Evolutionary conservation across 1,140 invertebrate species (phyloP), one percentile per base, ranked within the genome.

Genomic region (Polypedilum vanderplanki): DNA sequence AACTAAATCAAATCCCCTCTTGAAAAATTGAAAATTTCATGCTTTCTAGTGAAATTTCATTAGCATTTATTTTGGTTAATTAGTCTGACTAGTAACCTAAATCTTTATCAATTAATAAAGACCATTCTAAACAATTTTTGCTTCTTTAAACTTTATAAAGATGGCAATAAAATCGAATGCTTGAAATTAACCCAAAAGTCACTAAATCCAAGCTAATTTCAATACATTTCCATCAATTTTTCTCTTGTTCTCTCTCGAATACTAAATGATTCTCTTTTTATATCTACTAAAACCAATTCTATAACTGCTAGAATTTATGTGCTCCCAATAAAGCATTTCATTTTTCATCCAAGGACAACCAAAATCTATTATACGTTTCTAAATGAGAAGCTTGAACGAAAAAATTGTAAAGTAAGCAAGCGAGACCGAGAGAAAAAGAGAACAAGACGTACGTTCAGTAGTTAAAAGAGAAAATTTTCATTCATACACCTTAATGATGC

Each of bases 281-380:
- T 33, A 57, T 33, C 24, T 33, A 33, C 24, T 33, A 33, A 33
- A 33, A 33, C 24, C 24, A 33, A n/a, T 33, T 57, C 8, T 12
- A 57, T 12, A 70, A 9, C 1, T 70, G 17, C 20, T 8, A 20
- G 3, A 22, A 18, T 20, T 70, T 17, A 70, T 70, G 65, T 20
- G 17, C 65, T 18, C 65, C 65, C 18, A 22, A 18, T 70, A 70
- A 20, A 18, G 8, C 65, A 70, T 70, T 70, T 70, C 65, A 20
- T 70, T 70, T 70, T 18, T n/a, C 15, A 70, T 70, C 65, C 65
- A 70, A 70, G 65, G 65, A 70, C 65, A 70, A 70, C 65, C 17
- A 70, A 22, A 33, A 70, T 20, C 7, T 10, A 70, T 70, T 20
- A 22, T 70, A 70, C 20, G 8, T 33, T 33, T 18, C 65, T 70